Evolutionary conservation across 1,140 invertebrate species (phyloP).

Genomic region (Lordiphosa collinella): DNA sequence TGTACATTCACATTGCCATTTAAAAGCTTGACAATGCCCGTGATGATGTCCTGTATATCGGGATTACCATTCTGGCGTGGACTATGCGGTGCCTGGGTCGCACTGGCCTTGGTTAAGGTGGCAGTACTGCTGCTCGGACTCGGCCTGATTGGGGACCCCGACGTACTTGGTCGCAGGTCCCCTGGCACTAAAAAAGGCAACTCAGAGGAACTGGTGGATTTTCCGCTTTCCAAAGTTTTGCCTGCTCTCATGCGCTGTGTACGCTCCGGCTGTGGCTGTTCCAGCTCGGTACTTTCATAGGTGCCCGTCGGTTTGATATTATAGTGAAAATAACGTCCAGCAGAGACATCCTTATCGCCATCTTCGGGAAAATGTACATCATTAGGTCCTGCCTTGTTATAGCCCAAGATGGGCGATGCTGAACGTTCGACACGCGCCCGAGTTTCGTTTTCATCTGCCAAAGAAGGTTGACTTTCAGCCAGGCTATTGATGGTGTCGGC

Average conservation of each 20-base stretch:
- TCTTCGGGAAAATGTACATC: conserved; percentile 51
- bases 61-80: conserved; percentile 81
- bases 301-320: conserved; percentile 77
- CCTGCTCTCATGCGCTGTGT: conserved; percentile 53
- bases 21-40: conserved; percentile 92
- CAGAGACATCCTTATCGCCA: conserved; percentile 52
- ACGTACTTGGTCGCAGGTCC: conserved; percentile 77
- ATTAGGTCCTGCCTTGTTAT: conserved; percentile 51
- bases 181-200: conserved; percentile 79
- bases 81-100: conserved; percentile 62
- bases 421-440: conserved; percentile 63
- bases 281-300: conserved; percentile 31
- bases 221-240: conserved; percentile 37
- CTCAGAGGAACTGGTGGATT: conserved; percentile 18
- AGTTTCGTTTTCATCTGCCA: conserved; percentile 59
- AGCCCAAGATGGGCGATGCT: conserved; percentile 67
- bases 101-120: conserved; percentile 52
- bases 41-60: conserved; percentile 94
- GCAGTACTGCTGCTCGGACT: conserved; percentile 72
- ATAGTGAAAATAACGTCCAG: conserved; percentile 73
- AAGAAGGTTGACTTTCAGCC: conserved; percentile 11
- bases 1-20: conserved; percentile 93
- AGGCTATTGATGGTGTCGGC: conserved; percentile 31
- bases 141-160: conserved; percentile 78
- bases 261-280: conserved; percentile 40